Conservation (phyloP, 2,113 vertebrate species). For the Thalassarche chlororhynchos region DNA sequence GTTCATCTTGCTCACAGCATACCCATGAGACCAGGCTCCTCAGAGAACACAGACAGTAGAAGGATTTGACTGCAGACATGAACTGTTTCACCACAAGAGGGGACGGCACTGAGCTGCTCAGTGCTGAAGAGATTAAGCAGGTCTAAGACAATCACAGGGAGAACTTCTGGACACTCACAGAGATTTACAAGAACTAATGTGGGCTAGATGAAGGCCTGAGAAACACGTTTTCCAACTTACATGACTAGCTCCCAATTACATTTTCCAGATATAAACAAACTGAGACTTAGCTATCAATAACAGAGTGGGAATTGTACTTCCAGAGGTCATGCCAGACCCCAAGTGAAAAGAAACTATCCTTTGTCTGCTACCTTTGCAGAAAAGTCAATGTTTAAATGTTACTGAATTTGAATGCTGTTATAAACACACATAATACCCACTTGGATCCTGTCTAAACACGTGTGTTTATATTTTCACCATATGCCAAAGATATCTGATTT, state of each 20-base stretch:
- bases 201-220: neutral
- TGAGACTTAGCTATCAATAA: neutral
- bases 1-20: neutral
- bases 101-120: neutral
- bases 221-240: neutral
- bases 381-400: neutral
- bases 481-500: neutral
- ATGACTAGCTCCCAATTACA: neutral
- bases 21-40: neutral
- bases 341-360: neutral
- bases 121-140: neutral
- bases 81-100: neutral
- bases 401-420: neutral
- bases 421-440: neutral
- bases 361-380: neutral
- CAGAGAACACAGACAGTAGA: neutral
- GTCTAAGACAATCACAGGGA: neutral
- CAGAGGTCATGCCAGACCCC: neutral
- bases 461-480: conserved; percentile 15
- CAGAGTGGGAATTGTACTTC: neutral
- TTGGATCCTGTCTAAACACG: neutral
- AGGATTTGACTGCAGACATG: neutral
- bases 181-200: neutral
- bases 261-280: neutral
- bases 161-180: neutral